A percentile compares a stretch with the other conserved stretches of the same genome.
Conservation (phyloP, 2,113 vertebrate species). For the Motacilla tschutschensis region DNA sequence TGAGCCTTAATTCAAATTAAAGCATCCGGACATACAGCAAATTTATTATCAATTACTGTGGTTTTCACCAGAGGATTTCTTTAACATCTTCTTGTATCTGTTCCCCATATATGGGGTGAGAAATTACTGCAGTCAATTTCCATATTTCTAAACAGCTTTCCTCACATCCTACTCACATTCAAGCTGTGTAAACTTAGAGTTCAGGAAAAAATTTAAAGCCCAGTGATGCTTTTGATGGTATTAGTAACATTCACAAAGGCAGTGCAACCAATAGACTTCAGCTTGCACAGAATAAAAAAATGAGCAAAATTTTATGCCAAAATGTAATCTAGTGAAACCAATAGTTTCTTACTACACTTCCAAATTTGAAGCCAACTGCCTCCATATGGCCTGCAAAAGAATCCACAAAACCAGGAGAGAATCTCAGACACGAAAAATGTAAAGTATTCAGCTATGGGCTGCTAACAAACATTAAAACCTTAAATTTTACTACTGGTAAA, state of each 20-base stretch:
- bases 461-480: background rate
- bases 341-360: background rate
- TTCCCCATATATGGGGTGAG: background rate
- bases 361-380: background rate
- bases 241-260: background rate
- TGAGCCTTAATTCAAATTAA: background rate
- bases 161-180: background rate
- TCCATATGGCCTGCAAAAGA: background rate
- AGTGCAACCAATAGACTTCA: background rate
- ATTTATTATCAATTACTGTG: background rate
- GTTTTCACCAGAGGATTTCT: background rate
- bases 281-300: background rate
- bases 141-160: background rate
- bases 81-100: background rate
- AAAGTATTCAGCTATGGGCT: background rate
- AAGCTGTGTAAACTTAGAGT: background rate
- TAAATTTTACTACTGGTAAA: background rate
- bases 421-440: background rate
- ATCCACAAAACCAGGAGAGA: background rate
- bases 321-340: background rate
- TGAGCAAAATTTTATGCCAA: background rate
- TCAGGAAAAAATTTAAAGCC: background rate
- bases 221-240: background rate
- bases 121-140: background rate
- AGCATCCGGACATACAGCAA: background rate